Evolutionary conservation across 1,140 invertebrate species (phyloP).

Genomic region (Chymomyza costata): DNA sequence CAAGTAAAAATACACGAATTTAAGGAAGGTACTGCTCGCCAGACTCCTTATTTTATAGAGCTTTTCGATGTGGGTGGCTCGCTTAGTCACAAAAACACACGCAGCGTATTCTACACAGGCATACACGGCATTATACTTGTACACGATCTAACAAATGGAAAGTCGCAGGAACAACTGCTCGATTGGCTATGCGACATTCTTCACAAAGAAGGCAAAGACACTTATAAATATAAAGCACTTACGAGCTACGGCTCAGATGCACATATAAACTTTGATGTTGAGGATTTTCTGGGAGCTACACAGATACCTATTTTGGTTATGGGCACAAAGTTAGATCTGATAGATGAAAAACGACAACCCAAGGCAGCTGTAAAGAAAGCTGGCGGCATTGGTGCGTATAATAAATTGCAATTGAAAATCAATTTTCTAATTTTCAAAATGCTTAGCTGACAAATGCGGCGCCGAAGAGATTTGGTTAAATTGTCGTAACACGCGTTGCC

Average conservation of each 20-base stretch:
- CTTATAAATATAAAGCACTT: conserved; percentile 31
- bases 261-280: conserved; percentile 88
- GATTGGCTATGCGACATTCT: conserved; percentile 95
- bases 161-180: conserved; percentile 94
- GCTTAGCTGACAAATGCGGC: conserved; percentile 88
- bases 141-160: conserved; percentile 96
- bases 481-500: conserved; percentile 85
- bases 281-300: conserved; percentile 90
- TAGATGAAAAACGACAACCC: conserved; percentile 82
- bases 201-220: conserved; percentile 82
- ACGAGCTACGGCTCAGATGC: conserved; percentile 45
- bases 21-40: conserved; percentile 93
- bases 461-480: conserved; percentile 95
- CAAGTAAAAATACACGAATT: conserved; percentile 97
- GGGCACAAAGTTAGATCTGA: conserved; percentile 93
- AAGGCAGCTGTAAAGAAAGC: conserved; percentile 80
- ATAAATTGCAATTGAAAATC: background rate
- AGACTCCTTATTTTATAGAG: conserved; percentile 95
- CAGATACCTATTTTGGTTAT: conserved; percentile 94
- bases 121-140: conserved; percentile 96
- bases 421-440: background rate
- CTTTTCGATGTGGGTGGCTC: conserved; percentile 98
- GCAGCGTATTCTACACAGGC: conserved; percentile 94
- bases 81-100: conserved; percentile 91
- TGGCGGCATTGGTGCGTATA: conserved; percentile 78